Conservation (phyloP, 1,140 invertebrate genomes). For the Diorhabda sublineata region DNA sequence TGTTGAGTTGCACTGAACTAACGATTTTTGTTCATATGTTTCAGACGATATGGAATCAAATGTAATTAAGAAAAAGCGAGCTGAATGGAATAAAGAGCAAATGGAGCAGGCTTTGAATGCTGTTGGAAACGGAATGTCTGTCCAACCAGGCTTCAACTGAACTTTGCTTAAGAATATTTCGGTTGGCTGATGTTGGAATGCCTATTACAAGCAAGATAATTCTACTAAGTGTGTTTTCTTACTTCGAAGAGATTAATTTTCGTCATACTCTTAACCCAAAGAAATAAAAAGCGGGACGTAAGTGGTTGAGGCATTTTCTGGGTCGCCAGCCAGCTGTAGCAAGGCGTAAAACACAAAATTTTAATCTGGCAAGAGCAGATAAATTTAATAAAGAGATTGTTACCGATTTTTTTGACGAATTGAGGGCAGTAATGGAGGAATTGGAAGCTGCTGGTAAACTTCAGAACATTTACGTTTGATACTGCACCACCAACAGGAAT, state of each 20-base stretch:
- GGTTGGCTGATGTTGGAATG: background rate
- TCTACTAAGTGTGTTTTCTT: background rate
- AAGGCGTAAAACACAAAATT: slow-evolving; percentile 5
- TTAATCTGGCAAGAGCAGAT: background rate
- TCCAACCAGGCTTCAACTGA: background rate
- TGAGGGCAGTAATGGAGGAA: background rate
- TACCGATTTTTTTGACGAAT: background rate
- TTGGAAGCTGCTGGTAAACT: background rate
- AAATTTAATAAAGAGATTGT: background rate
- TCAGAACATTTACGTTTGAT: slow-evolving; percentile 37
- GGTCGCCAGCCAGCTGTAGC: background rate
- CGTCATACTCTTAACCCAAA: background rate
- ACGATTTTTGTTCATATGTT: too few species aligned
- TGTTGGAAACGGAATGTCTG: background rate
- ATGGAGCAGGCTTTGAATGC: background rate
- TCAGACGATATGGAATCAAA: too few species aligned
- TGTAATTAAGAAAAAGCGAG: too few species aligned
- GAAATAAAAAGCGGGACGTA: background rate
- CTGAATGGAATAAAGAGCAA: too few species aligned
- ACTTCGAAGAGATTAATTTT: background rate
- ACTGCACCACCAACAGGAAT: slow-evolving; percentile 41
- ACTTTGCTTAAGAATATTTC: background rate
- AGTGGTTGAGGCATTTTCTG: slow-evolving; percentile 2
- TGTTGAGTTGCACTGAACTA: too few species aligned
- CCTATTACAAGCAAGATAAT: background rate